phyloP scores from a whole-genome alignment of 2,797 vertebrate genomes.

The Halcyon smyrnensis region DNA sequence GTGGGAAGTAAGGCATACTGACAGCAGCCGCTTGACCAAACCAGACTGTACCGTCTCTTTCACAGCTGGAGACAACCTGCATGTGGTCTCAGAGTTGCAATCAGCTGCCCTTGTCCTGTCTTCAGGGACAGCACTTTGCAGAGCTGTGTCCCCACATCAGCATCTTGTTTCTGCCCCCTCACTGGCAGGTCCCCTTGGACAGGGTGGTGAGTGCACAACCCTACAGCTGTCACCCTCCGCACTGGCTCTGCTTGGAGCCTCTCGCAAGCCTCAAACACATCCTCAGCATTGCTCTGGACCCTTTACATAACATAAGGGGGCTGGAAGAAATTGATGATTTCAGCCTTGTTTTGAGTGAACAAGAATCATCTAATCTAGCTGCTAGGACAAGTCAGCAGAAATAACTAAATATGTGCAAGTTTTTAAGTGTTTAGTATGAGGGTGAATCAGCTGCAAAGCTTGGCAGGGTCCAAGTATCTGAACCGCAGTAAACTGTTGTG shows the following conservation, averaged over 20 bases:
- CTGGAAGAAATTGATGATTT: background rate
- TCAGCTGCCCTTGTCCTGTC: constrained; percentile 32
- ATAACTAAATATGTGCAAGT: background rate
- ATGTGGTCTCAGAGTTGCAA: background rate
- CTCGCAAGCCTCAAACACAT: background rate
- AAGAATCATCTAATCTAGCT: background rate
- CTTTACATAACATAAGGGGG: rapidly evolving
- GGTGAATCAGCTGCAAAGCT: background rate
- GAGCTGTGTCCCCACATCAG: background rate
- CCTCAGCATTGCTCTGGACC: rapidly evolving
- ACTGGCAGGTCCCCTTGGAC: rapidly evolving
- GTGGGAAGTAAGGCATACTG: background rate
- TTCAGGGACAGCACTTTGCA: constrained; percentile 6
- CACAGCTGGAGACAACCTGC: constrained; percentile 52
- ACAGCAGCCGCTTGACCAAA: constrained; percentile 30
- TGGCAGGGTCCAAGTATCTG: background rate
- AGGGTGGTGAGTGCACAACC: rapidly evolving
- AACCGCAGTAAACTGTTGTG: background rate
- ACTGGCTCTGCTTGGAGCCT: background rate
- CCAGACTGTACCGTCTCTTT: constrained; percentile 2
- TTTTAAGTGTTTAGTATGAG: background rate
- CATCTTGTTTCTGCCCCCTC: background rate
- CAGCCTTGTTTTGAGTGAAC: background rate
- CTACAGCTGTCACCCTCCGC: rapidly evolving
- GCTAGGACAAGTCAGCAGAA: background rate